phyloP scores from a whole-genome alignment of 2,113 vertebrate genomes.

The Turdus rufiventris region DNA sequence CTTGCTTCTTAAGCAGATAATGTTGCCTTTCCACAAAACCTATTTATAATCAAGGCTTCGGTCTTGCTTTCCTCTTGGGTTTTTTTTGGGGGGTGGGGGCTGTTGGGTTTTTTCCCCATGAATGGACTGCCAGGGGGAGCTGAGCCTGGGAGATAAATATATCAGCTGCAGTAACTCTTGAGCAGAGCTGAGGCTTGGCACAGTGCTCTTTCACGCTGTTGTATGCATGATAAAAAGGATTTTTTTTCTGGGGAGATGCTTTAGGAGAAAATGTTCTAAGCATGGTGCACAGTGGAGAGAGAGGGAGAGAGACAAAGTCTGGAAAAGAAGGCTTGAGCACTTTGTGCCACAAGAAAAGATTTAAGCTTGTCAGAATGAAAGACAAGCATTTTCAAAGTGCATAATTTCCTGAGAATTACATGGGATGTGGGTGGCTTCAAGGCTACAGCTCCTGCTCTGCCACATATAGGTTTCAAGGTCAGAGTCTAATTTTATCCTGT shows the following conservation, averaged over 20 bases:
- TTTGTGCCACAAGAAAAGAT: background rate
- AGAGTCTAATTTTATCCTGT: constrained; percentile 31
- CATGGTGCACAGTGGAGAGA: background rate
- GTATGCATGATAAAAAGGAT: constrained; percentile 1
- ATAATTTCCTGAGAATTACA: constrained; percentile 3
- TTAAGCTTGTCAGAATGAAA: background rate
- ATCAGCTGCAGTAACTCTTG: background rate
- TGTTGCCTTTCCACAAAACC: background rate
- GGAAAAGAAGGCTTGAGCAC: background rate
- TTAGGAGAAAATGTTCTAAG: constrained; percentile 2
- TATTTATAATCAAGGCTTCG: background rate
- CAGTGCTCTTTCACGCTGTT: background rate
- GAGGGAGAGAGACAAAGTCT: background rate
- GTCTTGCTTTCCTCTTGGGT: background rate
- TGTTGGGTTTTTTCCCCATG: background rate
- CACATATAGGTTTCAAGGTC: constrained; percentile 15
- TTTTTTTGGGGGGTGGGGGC: background rate
- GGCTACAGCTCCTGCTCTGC: background rate
- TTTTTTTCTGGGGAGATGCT: background rate
- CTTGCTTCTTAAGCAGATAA: background rate
- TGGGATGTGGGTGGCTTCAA: constrained; percentile 21
- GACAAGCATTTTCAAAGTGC: background rate
- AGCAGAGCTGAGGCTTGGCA: background rate
- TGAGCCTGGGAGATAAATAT: constrained; percentile 13
- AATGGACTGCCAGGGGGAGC: background rate